Base-by-base conservation (phyloP, 2,888 invertebrate genomes). In the Antitype chi region DNA sequence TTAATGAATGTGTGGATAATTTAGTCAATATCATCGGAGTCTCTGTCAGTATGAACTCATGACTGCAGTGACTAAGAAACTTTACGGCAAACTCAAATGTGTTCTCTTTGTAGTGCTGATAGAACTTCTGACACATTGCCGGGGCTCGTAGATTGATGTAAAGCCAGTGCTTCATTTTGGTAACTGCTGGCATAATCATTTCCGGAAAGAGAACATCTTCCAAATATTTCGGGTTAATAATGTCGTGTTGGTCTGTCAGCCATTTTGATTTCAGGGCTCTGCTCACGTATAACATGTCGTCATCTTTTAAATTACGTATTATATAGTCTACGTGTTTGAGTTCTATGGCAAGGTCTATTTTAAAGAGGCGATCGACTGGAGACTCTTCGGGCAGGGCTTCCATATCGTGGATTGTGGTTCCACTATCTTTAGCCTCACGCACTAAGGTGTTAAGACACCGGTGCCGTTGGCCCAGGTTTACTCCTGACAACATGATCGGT, bases 241-340 rank as follows among this genome's bases (percentile, higher is more conserved):
- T 88, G 15, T 92, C 78, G 28, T 76, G 72, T 72, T 92, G 49
- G 25, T 93, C 90, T 49, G 93, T 59, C 2, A 96, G 87, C 95
- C 95, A 95, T 25, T 76, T 84, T 49, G 91, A 87, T 85, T 94
- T 94, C 2, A 96, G 84, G 0, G 94, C 94, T 89, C 91, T 92
- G 80, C 92, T 93, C 0, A 95, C 95, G 74, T 91, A 94, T 1
- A 96, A 82, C 93, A 95, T 92, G 73, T 95, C 93, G 32, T 92
- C 90, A 38, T 93, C 90, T 89, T 93, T 94, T 47, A 95, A 85
- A 69, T 89, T 94, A 25, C 87, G 74, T 23, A 94, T 43, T 17
- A 95, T 92, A 73, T 90, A 95, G 28, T 94, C 89, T 0, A 93
- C 86, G 76, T 94, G 81, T 74, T 86, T 91, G 25, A 89, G 81